A percentile compares a stretch with the other conserved stretches of the same genome.
Evolutionary conservation across 2,113 vertebrate genomes (phyloP).

Genomic region (Anarrhichthys ocellatus): DNA sequence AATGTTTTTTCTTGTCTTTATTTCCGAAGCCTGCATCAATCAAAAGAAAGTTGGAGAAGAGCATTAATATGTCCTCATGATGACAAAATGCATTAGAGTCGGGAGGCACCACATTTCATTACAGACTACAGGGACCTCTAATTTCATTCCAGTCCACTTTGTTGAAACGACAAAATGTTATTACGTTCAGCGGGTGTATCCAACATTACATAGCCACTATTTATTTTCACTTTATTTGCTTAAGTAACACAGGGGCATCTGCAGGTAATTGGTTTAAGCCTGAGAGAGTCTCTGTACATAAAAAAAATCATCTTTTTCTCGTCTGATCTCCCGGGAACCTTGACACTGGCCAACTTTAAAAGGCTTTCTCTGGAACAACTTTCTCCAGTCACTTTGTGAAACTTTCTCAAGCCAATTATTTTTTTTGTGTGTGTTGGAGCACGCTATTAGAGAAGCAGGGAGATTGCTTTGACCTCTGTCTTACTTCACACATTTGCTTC

Average conservation of each 20-base stretch:
- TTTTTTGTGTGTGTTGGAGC: constrained; percentile 9
- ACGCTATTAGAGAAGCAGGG: constrained; percentile 55
- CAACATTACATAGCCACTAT: constrained; percentile 83
- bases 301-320: constrained; percentile 85
- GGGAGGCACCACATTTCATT: constrained; percentile 81
- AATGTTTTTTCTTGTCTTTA: constrained; percentile 66
- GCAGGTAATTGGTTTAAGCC: constrained; percentile 84
- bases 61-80: constrained; percentile 79
- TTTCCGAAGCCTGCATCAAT: constrained; percentile 68
- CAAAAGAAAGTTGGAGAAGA: constrained; percentile 74
- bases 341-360: constrained; percentile 68
- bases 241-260: constrained; percentile 81
- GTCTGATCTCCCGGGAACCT: constrained; percentile 70
- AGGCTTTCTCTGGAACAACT: constrained; percentile 62
- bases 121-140: constrained; percentile 82
- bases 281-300: constrained; percentile 77
- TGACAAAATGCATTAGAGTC: constrained; percentile 82
- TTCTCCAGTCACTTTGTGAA: constrained; percentile 63
- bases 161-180: constrained; percentile 84
- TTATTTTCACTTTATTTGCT: constrained; percentile 85
- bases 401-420: constrained; percentile 66
- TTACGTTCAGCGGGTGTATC: constrained; percentile 82
- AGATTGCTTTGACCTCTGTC: constrained; percentile 77
- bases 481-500: constrained; percentile 70
- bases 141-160: constrained; percentile 87